Evolutionary conservation across 1,140 invertebrate genomes (phyloP).

Genomic region (Sitobion miscanthi): DNA sequence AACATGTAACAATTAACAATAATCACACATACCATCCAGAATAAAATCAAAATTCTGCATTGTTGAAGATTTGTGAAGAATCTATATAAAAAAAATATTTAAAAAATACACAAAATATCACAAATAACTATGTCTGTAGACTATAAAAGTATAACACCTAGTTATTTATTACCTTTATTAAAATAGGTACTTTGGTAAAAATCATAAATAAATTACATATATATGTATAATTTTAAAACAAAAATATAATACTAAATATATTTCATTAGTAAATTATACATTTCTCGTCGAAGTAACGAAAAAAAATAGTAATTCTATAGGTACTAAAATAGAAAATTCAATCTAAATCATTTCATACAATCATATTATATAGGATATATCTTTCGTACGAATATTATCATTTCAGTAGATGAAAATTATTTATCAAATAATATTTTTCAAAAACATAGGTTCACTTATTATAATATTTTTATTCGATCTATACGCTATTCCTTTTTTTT

Average conservation of each 20-base stretch:
- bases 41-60: not conserved
- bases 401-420: not conserved
- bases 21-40: not conserved
- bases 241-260: too few species aligned
- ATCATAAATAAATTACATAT: not conserved
- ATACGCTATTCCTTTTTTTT: not conserved
- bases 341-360: too few species aligned
- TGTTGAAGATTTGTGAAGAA: not conserved
- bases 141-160: not conserved
- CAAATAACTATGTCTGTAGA: not conserved
- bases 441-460: too few species aligned
- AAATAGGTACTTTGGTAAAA: not conserved
- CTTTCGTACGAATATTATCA: not conserved
- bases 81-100: not conserved
- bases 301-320: not conserved
- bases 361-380: too few species aligned
- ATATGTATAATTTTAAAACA: too few species aligned
- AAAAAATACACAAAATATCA: not conserved
- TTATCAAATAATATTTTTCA: not conserved
- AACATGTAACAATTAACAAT: not conserved
- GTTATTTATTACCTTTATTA: too few species aligned
- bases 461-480: not conserved
- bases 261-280: not conserved
- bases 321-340: too few species aligned
- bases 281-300: not conserved